These are phyloP conservation scores for Metridium senile DNA, from an alignment of 92 coral and sea anemone species.

Conservation along the genomic window DNA sequence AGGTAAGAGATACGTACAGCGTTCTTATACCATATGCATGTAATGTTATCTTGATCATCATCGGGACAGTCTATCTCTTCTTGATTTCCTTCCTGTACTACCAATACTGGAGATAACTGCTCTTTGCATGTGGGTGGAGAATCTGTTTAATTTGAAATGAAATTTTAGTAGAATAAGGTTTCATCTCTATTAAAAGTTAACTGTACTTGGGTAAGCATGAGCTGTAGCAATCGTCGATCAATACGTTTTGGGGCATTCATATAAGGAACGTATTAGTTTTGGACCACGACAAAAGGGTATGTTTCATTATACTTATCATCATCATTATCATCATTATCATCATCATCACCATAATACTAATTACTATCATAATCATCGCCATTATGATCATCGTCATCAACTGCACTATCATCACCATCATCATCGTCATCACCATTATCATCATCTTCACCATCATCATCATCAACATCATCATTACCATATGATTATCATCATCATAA, in stretches of 20 bases:
- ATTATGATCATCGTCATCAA: not conserved
- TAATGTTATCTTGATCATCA: not conserved
- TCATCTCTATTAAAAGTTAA: too few relatives aligned
- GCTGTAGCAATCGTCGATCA: too few relatives aligned
- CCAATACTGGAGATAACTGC: not conserved
- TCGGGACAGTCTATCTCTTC: not conserved
- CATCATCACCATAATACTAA: not conserved
- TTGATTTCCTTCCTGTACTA: not conserved
- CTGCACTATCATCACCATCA: not conserved
- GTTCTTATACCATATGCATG: conserved; percentile 16
- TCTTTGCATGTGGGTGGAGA: not conserved
- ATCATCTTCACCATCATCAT: not conserved
- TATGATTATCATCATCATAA: not conserved
- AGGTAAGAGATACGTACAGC: conserved; percentile 13
- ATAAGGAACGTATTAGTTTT: too few relatives aligned
- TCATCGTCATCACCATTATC: not conserved
- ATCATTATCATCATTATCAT: not conserved
- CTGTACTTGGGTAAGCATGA: too few relatives aligned
- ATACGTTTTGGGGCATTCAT: too few relatives aligned
- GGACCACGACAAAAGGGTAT: too few relatives aligned
- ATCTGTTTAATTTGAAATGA: too few relatives aligned
- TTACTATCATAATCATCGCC: not conserved
- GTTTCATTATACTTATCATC: too few relatives aligned
- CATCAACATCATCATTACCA: not conserved
- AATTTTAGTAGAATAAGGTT: too few relatives aligned